Conservation (phyloP, 2,113 vertebrate species). For the Bubo blakistoni region DNA sequence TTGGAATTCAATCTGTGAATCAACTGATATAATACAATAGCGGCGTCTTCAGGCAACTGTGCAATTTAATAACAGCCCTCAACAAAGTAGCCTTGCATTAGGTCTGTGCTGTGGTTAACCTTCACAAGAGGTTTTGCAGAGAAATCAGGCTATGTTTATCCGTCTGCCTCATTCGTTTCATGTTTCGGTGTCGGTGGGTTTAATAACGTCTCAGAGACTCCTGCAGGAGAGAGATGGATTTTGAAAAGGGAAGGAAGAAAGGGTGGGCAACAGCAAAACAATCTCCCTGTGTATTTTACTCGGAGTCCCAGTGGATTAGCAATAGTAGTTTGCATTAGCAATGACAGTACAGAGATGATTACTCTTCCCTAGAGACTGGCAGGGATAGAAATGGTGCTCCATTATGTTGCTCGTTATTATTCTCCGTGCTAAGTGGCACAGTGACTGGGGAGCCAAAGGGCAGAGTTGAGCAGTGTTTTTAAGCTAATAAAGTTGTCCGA, state of each 20-base stretch:
- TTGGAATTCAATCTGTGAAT: neutral
- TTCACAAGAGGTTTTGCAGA: neutral
- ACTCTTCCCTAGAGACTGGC: slow-evolving; percentile 41
- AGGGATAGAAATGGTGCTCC: slow-evolving; percentile 25
- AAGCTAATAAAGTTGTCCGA: slow-evolving; percentile 43
- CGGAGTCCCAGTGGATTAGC: neutral
- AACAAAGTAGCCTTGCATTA: neutral
- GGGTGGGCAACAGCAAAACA: slow-evolving; percentile 7
- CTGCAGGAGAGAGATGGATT: neutral
- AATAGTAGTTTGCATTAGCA: slow-evolving; percentile 42
- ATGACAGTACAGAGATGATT: slow-evolving; percentile 50
- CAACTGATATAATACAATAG: neutral
- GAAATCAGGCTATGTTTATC: neutral
- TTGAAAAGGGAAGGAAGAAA: neutral
- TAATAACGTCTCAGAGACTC: slow-evolving; percentile 21
- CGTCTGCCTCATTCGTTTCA: neutral
- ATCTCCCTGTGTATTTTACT: slow-evolving; percentile 23
- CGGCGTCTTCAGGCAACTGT: neutral
- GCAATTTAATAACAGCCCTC: neutral
- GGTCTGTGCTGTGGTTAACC: neutral
- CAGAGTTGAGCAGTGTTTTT: slow-evolving; percentile 35
- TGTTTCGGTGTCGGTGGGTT: neutral
- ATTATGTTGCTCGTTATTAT: slow-evolving; percentile 52
- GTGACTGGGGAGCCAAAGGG: slow-evolving; percentile 31
- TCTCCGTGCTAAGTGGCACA: slow-evolving; percentile 1